Percentiles rank a stretch among this genome's conserved stretches.
Conservation (phyloP, 2,888 invertebrate species). For the Yponomeuta cagnagella region DNA sequence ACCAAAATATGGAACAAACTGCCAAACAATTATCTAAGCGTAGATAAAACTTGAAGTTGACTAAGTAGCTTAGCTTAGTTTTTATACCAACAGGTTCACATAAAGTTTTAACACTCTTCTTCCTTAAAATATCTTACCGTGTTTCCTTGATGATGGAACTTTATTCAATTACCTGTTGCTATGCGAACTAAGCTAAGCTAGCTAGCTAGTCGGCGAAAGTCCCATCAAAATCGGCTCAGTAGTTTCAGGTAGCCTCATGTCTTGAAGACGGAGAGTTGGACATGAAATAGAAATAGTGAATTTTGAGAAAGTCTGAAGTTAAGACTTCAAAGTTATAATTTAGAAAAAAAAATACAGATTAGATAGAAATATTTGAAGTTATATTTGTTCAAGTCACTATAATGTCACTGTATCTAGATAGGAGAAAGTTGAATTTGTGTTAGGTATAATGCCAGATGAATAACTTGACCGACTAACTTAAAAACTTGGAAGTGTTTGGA, state of each 20-base stretch:
- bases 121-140: neutral
- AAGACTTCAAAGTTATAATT: neutral
- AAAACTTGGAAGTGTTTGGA: too few species aligned
- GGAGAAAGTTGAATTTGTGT: too few species aligned
- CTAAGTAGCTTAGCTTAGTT: neutral
- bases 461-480: too few species aligned
- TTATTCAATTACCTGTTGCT: neutral
- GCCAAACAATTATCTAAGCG: neutral
- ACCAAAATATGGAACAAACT: neutral
- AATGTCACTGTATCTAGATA: too few species aligned
- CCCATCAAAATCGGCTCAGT: constrained; percentile 1
- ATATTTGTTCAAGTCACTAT: too few species aligned
- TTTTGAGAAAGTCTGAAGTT: neutral
- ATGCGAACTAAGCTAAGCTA: constrained; percentile 3
- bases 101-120: neutral
- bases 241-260: neutral
- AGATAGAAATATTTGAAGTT: too few species aligned
- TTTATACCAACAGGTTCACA: neutral
- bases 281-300: constrained; percentile 1
- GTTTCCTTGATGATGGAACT: neutral
- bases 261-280: neutral
- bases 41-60: neutral
- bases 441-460: too few species aligned
- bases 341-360: too few species aligned
- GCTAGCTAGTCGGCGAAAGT: neutral